Evolutionary conservation across 2,113 vertebrate genomes (phyloP).

Genomic region (Actinemys pallida): DNA sequence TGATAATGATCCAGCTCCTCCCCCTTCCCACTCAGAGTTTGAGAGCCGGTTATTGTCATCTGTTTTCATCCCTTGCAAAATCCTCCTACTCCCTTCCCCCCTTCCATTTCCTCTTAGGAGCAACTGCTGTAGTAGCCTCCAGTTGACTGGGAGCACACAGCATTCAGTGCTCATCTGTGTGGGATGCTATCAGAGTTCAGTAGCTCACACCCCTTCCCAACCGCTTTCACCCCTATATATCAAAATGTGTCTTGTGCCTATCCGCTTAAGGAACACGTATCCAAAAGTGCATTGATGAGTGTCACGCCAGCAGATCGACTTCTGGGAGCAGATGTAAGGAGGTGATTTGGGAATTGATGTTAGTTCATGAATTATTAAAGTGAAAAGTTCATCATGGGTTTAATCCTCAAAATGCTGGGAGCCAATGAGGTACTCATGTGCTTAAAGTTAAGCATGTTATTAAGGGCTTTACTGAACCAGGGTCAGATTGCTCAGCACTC

Average conservation of each 20-base stretch:
- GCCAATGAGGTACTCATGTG: not conserved
- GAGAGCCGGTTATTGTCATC: slow-evolving; percentile 68
- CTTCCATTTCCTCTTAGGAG: slow-evolving; percentile 57
- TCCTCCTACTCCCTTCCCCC: slow-evolving; percentile 45
- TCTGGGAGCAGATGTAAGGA: slow-evolving; percentile 3
- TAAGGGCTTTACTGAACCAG: not conserved
- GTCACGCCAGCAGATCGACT: fast-evolving
- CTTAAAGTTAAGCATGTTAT: not conserved
- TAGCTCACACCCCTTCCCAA: not conserved
- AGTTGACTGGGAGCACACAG: slow-evolving; percentile 16
- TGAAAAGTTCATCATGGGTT: not conserved
- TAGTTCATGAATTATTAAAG: not conserved
- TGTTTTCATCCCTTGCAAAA: slow-evolving; percentile 71
- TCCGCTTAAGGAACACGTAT: not conserved
- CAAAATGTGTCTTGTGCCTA: not conserved
- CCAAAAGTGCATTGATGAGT: not conserved
- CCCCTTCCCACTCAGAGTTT: slow-evolving; percentile 67
- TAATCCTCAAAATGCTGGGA: not conserved
- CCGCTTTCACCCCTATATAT: not conserved
- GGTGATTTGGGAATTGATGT: not conserved
- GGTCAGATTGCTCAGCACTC: not conserved
- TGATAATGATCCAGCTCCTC: slow-evolving; percentile 74
- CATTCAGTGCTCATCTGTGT: not conserved
- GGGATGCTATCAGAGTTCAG: not conserved
- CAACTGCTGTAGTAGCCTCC: slow-evolving; percentile 64